phyloP scores from a whole-genome alignment of 2,888 invertebrate genomes.

The Gasteruption jaculator region DNA sequence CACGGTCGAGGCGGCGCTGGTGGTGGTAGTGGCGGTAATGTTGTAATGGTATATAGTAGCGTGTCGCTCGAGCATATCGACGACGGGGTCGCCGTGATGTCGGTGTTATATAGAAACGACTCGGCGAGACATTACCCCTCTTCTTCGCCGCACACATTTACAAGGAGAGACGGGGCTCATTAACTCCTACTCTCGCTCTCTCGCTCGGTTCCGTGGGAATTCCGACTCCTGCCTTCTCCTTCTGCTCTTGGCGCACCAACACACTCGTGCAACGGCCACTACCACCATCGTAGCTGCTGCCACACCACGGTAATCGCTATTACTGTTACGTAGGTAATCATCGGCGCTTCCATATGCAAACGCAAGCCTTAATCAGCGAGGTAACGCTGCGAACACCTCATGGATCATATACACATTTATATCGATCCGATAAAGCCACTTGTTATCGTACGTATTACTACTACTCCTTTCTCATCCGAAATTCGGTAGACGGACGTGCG shows the following conservation, averaged over 20 bases:
- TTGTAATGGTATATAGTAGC: not conserved
- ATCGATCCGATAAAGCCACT: no score
- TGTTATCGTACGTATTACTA: no score
- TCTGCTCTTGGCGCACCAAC: not conserved
- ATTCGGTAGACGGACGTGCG: no score
- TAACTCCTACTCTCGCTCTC: constrained; percentile 12
- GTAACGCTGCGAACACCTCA: no score
- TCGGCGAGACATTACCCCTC: constrained; percentile 5
- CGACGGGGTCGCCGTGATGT: not conserved
- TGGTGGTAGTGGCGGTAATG: constrained; percentile 8
- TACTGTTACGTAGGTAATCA: no score
- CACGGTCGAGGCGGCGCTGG: not conserved
- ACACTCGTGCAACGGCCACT: constrained; percentile 9
- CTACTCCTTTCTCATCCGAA: no score
- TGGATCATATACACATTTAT: no score
- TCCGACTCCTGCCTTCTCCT: constrained; percentile 4
- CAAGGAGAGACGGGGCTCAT: no score
- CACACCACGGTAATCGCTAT: no score
- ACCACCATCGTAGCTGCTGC: no score
- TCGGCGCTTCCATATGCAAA: no score
- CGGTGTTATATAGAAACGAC: not conserved
- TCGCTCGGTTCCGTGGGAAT: not conserved
- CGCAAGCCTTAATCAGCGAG: no score
- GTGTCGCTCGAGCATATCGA: constrained; percentile 3
- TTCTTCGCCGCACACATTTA: constrained; percentile 14